Evolutionary conservation across 2,888 invertebrate species (phyloP).

Genomic region (Schizaphis graminum): DNA sequence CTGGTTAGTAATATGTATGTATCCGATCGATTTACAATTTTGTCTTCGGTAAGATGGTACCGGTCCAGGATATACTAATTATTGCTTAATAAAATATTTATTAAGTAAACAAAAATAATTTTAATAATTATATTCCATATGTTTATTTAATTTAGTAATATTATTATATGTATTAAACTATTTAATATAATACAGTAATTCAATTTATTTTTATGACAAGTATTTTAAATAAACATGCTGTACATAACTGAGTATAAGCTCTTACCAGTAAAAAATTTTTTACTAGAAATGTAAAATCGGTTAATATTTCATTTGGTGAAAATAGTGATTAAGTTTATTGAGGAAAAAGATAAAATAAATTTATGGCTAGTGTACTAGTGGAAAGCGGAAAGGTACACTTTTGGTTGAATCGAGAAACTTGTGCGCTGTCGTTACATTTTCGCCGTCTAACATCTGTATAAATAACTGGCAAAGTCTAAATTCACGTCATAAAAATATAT

Average conservation of each 20-base stretch:
- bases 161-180: not conserved
- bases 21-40: not conserved
- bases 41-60: not conserved
- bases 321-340: not conserved
- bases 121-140: not conserved
- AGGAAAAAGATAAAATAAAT: not conserved
- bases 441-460: not conserved
- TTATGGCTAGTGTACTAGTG: not conserved
- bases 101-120: not conserved
- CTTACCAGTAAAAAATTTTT: not conserved
- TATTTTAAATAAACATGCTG: not conserved
- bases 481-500: not conserved
- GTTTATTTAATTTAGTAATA: not conserved
- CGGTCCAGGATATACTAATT: not conserved
- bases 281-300: not conserved
- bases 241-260: not conserved
- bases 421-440: not conserved
- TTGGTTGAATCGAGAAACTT: not conserved
- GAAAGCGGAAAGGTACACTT: not conserved
- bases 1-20: not conserved
- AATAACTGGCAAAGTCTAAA: not conserved
- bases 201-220: not conserved
- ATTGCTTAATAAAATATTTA: not conserved
- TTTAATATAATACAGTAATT: not conserved
- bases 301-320: not conserved